Conservation (phyloP, 2,888 invertebrate genomes). For the Drosophila austrosaltans region DNA sequence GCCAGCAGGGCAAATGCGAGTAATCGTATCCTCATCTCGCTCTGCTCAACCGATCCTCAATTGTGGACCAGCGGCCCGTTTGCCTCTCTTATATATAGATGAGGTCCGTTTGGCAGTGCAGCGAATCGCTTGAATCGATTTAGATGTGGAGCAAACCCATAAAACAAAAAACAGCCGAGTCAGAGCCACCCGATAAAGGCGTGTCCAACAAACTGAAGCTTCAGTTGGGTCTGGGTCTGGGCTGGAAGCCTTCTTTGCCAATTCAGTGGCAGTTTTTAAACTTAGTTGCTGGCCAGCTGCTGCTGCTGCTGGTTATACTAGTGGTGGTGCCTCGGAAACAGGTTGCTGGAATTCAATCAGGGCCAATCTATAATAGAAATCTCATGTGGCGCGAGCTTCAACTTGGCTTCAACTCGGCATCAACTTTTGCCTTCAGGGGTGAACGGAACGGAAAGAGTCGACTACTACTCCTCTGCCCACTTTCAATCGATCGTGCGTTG, state of each 20-base stretch:
- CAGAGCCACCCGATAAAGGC: slow-evolving; percentile 43
- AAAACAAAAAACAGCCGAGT: slow-evolving; percentile 11
- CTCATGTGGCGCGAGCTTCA: slow-evolving; percentile 70
- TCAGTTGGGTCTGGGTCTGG: slow-evolving; percentile 5
- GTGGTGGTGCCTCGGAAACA: slow-evolving; percentile 41
- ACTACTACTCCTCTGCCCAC: slow-evolving; percentile 68
- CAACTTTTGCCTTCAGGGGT: slow-evolving; percentile 43
- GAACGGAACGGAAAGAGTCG: slow-evolving; percentile 37
- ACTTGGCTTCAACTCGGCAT: slow-evolving; percentile 28
- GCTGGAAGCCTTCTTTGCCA: slow-evolving; percentile 13
- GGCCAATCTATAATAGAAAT: slow-evolving; percentile 80
- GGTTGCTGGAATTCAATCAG: slow-evolving; percentile 77
- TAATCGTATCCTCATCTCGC: slow-evolving; percentile 60
- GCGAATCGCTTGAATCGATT: slow-evolving; percentile 62
- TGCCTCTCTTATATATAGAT: slow-evolving; percentile 72
- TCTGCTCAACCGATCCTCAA: slow-evolving; percentile 45
- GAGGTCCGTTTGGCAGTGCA: slow-evolving; percentile 43
- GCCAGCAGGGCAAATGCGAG: slow-evolving; percentile 44
- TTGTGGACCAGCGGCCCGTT: slow-evolving; percentile 44
- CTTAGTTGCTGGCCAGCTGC: slow-evolving; percentile 30
- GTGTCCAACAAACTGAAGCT: slow-evolving; percentile 37
- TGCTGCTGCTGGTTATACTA: background rate
- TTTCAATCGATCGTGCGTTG: slow-evolving; percentile 77
- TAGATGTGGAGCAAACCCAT: slow-evolving; percentile 25
- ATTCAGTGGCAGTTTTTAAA: slow-evolving; percentile 36